These are phyloP conservation scores for Lucifuga dentata DNA, from an alignment of 2,113 vertebrate genomes.

Conservation along the genomic window DNA sequence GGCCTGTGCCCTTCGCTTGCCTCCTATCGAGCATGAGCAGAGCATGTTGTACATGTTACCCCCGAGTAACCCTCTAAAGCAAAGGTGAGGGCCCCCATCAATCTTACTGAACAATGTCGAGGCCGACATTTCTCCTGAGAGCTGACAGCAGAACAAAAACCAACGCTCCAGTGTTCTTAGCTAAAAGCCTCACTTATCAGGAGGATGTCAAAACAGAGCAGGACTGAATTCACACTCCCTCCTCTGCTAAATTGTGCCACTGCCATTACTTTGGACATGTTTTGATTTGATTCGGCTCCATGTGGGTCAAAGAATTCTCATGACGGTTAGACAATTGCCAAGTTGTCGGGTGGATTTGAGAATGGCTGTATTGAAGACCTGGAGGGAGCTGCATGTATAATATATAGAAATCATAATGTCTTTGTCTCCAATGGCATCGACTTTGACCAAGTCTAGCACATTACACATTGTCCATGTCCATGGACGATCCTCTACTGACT, in stretches of 20 bases:
- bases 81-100: constrained; percentile 72
- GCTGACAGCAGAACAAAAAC: constrained; percentile 65
- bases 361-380: too few species aligned
- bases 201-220: constrained; percentile 13
- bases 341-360: too few species aligned
- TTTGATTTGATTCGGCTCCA: too few species aligned
- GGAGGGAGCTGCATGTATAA: too few species aligned
- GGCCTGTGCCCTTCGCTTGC: constrained; percentile 45
- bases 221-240: neutral
- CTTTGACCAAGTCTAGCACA: too few species aligned
- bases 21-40: constrained; percentile 56
- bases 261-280: neutral
- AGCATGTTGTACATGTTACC: constrained; percentile 64
- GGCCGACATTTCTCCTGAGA: constrained; percentile 55
- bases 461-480: too few species aligned
- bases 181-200: constrained; percentile 63
- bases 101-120: constrained; percentile 68
- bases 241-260: neutral
- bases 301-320: too few species aligned
- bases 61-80: constrained; percentile 59
- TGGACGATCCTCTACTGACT: too few species aligned
- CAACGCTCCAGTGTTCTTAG: constrained; percentile 57
- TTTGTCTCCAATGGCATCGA: too few species aligned
- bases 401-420: too few species aligned
- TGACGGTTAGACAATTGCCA: too few species aligned